Conservation (phyloP, 2,797 vertebrate genomes). For the Argyrosomus regius region DNA sequence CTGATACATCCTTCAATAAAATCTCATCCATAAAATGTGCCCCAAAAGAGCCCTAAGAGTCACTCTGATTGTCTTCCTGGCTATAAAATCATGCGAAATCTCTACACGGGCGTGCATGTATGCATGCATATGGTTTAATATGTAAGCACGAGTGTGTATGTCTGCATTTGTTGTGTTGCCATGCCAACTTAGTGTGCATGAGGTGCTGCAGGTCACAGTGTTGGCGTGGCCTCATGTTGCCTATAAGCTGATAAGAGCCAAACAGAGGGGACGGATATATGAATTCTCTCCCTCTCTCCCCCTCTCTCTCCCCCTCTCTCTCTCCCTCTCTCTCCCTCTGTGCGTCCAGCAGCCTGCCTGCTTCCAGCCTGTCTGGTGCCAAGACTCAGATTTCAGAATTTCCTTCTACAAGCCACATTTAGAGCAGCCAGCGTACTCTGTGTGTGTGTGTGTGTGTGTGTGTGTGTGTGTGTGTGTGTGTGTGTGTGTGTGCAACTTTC, state of each 20-base stretch:
- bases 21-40: constrained; percentile 12
- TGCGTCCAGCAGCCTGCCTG: constrained; percentile 81
- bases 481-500: constrained; percentile 64
- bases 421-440: constrained; percentile 83
- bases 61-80: constrained; percentile 11
- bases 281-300: constrained; percentile 63
- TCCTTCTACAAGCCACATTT: constrained; percentile 92
- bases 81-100: constrained; percentile 18
- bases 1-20: constrained; percentile 31
- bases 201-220: constrained; percentile 63
- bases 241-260: constrained; percentile 86
- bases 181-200: constrained; percentile 46
- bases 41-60: constrained; percentile 8
- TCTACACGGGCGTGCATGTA: neutral
- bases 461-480: constrained; percentile 20
- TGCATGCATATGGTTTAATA: constrained; percentile 5
- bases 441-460: constrained; percentile 29
- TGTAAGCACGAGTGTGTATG: constrained; percentile 1
- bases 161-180: constrained; percentile 67
- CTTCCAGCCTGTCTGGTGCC: constrained; percentile 96
- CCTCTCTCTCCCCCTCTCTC: constrained; percentile 33
- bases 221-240: constrained; percentile 72
- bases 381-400: constrained; percentile 93
- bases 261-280: constrained; percentile 73
- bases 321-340: constrained; percentile 59